These are phyloP conservation scores for Aspidoscelis tigris DNA, from an alignment of 2,113 vertebrate genomes.

Conservation along the genomic window DNA sequence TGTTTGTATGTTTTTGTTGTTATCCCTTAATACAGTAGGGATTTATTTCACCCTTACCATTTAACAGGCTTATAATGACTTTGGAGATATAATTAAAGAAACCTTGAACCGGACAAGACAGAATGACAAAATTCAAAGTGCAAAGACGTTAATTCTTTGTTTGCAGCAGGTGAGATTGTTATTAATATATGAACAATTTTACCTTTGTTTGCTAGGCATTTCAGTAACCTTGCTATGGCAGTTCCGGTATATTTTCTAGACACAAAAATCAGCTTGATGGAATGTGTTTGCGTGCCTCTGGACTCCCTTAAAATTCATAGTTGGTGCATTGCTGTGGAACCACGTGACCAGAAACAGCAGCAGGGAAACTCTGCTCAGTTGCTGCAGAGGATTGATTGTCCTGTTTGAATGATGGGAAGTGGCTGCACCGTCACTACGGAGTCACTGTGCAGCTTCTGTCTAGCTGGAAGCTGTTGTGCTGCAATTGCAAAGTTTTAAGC, in stretches of 20 bases:
- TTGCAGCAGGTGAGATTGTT: constrained; percentile 85
- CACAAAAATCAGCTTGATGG: background rate
- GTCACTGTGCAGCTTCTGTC: too few species aligned
- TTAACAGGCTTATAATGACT: constrained; percentile 83
- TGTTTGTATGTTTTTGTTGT: background rate
- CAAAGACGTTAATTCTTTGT: constrained; percentile 84
- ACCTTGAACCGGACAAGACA: constrained; percentile 82
- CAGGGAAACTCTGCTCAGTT: too few species aligned
- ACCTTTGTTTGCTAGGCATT: background rate
- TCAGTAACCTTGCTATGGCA: background rate
- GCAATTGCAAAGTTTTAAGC: too few species aligned
- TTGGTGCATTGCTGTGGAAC: too few species aligned
- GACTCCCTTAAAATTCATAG: too few species aligned
- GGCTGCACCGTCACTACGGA: too few species aligned
- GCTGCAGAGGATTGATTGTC: too few species aligned
- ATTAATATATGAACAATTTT: background rate
- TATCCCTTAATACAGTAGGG: background rate
- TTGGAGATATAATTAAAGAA: constrained; percentile 93
- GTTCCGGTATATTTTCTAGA: background rate
- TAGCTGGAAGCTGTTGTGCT: too few species aligned
- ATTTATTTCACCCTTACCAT: background rate
- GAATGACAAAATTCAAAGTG: constrained; percentile 83
- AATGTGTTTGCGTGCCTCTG: too few species aligned
- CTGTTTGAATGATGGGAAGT: too few species aligned
- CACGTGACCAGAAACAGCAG: too few species aligned